Base-by-base conservation (phyloP, 2,797 vertebrate genomes). In the Ptychadena robeensis region DNA sequence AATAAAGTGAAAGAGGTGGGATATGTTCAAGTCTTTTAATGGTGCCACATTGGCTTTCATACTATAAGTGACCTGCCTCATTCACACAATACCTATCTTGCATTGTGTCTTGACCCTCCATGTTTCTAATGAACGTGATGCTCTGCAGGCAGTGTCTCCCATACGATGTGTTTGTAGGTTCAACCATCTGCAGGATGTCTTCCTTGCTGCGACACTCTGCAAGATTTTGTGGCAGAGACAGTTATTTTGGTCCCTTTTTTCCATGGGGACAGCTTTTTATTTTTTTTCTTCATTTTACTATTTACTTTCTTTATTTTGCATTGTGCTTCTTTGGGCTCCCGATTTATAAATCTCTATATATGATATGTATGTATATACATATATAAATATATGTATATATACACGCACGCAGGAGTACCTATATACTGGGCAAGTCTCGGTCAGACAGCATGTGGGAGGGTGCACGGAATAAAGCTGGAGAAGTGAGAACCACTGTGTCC, bases 401-500 rank as follows among this genome's bases (percentile, higher is more conserved):
- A n/a, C 63, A 74, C 64, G 70, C 82, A 84, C 82, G 77, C 82
- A 80, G 70, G 75, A 80, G 63, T 74, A 32, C 65, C 44, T 74
- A 80, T 84, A 63, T 80, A 74, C 63, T 73, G 82, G 76, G 76
- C 38, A 34, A 80, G 63, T 63, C 76, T 74, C 48, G 64, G 82
- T 73, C 76, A 84, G 77, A 74, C 76, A 84, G 82, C 82, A 84
- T 84, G 82, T 40, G 77, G 76, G 77, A 69, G 68, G 82, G 77
- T 84, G 82, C 82, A 84, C 75, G 82, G 82, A 84, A 80, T 84
- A 84, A 84, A 84, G 68, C 70, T 77, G 38, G 69, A 84, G 76
- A 84, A 79, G 72, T 80, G 76, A 84, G 44, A 57, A 12, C 37
- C 25, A 0, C 15, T 25, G 69, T 67, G 68, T 83, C 61, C 2